These are phyloP conservation scores for Ptilorrhoa leucosticta DNA, from an alignment of 2,113 vertebrate species.

Conservation along the genomic window DNA sequence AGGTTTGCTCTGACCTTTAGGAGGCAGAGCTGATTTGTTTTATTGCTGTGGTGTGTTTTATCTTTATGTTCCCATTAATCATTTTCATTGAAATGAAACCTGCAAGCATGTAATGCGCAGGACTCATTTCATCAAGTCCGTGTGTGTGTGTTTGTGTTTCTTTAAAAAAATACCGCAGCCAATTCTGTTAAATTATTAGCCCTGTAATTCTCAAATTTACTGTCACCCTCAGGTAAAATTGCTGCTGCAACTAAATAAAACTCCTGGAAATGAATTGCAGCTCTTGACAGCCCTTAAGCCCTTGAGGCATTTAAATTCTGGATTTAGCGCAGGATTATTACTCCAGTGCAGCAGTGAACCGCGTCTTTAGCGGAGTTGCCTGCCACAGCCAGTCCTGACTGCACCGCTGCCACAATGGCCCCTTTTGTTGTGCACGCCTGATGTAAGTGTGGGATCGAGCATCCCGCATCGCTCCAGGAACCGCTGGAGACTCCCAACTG, in stretches of 20 bases:
- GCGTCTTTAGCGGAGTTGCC: not conserved
- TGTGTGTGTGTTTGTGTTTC: not conserved
- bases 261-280: conserved; percentile 6
- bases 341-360: conserved; percentile 24
- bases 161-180: conserved; percentile 1
- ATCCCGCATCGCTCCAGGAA: not conserved
- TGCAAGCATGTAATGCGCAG: not conserved
- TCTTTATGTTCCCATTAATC: not conserved
- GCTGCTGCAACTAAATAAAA: conserved; percentile 45
- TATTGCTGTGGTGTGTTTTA: not conserved
- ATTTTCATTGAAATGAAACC: conserved; percentile 32
- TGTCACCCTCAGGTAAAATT: conserved; percentile 40
- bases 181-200: conserved; percentile 32
- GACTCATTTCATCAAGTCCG: not conserved
- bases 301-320: conserved; percentile 53
- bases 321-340: conserved; percentile 59
- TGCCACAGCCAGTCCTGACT: not conserved
- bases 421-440: not conserved
- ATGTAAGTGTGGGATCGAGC: not conserved
- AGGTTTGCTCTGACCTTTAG: conserved; percentile 5
- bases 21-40: not conserved
- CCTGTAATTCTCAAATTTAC: conserved; percentile 46
- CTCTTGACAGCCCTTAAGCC: conserved; percentile 25
- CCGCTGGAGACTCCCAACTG: not conserved
- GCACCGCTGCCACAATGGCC: not conserved